Percentiles rank a stretch among this genome's conserved stretches.
Conservation (phyloP, 1,140 invertebrate species). For the Subanguina moxae region DNA sequence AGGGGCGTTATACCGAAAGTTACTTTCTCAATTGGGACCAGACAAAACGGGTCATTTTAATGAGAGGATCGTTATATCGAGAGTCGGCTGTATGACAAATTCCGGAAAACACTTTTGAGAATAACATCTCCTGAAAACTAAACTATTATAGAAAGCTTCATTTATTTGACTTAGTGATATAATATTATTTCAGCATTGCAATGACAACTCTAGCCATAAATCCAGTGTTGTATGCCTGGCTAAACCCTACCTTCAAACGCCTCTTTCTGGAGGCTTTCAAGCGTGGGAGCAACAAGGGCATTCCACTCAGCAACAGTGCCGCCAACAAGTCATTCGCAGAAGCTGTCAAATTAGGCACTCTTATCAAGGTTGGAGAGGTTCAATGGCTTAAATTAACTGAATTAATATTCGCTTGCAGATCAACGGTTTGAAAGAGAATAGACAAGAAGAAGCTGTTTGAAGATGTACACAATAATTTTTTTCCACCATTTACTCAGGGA, state of each 20-base stretch:
- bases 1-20: too few relatives aligned
- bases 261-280: conserved; percentile 35
- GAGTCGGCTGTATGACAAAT: too few relatives aligned
- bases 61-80: too few relatives aligned
- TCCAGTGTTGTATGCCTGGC: conserved; percentile 90
- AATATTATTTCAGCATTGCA: conserved; percentile 62
- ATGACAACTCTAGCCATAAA: conserved; percentile 93
- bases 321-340: background rate
- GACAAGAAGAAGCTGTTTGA: too few relatives aligned
- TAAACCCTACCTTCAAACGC: conserved; percentile 67
- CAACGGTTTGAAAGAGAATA: too few relatives aligned
- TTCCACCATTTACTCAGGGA: too few relatives aligned
- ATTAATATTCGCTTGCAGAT: conserved; percentile 28
- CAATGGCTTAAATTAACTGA: background rate
- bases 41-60: too few relatives aligned
- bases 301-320: background rate
- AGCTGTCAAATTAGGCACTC: background rate
- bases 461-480: too few relatives aligned
- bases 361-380: background rate
- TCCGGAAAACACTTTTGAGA: too few relatives aligned
- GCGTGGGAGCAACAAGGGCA: conserved; percentile 7
- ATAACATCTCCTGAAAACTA: too few relatives aligned
- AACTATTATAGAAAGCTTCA: too few relatives aligned
- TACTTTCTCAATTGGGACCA: too few relatives aligned
- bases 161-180: background rate